phyloP scores from a whole-genome alignment of 2,888 invertebrate genomes.

The Troides helena region DNA sequence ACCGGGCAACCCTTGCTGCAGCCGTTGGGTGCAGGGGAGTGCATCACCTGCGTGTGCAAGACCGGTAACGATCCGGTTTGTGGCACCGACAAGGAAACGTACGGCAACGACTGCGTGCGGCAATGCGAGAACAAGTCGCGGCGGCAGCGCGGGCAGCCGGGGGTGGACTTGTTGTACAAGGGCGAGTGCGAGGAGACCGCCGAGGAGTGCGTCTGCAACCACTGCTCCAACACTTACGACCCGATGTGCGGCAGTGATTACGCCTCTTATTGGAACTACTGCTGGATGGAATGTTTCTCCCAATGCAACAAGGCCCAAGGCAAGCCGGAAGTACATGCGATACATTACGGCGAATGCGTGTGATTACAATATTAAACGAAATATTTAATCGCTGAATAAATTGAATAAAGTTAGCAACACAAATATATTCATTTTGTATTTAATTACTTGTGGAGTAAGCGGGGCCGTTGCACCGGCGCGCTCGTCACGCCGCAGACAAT shows the following conservation, averaged over 20 bases:
- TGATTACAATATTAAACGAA: too few relatives aligned
- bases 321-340: not conserved
- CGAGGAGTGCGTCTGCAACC: slow-evolving; percentile 31
- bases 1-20: slow-evolving; percentile 33
- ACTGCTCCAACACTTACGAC: slow-evolving; percentile 34
- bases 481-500: too few relatives aligned
- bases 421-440: too few relatives aligned
- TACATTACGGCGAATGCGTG: too few relatives aligned
- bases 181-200: slow-evolving; percentile 35
- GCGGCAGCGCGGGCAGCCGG: slow-evolving; percentile 18
- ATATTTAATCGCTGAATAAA: too few relatives aligned
- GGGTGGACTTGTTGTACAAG: slow-evolving; percentile 31
- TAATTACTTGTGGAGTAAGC: too few relatives aligned
- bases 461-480: too few relatives aligned
- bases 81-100: slow-evolving; percentile 43
- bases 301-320: slow-evolving; percentile 32
- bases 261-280: slow-evolving; percentile 43
- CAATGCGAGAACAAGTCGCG: slow-evolving; percentile 38
- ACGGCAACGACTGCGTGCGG: slow-evolving; percentile 42
- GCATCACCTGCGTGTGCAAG: slow-evolving; percentile 41
- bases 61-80: slow-evolving; percentile 42
- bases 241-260: slow-evolving; percentile 46
- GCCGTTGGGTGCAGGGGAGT: slow-evolving; percentile 37
- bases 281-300: slow-evolving; percentile 42
- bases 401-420: too few relatives aligned